These are phyloP conservation scores for Oxyura jamaicensis DNA, from an alignment of 2,113 vertebrate genomes.

Conservation along the genomic window DNA sequence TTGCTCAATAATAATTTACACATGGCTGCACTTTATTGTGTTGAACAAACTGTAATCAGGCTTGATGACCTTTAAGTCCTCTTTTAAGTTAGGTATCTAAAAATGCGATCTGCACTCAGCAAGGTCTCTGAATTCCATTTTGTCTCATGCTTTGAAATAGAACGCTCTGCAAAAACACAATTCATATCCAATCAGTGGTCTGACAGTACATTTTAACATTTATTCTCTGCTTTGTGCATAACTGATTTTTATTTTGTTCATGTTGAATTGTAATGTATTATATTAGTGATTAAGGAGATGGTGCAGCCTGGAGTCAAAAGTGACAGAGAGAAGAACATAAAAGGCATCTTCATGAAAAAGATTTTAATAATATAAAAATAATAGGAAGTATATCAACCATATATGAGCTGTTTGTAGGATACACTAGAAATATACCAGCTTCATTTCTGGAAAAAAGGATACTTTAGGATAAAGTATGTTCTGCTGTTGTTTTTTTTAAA, in stretches of 20 bases:
- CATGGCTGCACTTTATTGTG: conserved; percentile 59
- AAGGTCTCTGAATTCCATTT: not conserved
- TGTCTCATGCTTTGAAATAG: conserved; percentile 2
- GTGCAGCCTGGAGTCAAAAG: not conserved
- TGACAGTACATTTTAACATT: not conserved
- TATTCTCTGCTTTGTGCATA: not conserved
- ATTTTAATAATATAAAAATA: not conserved
- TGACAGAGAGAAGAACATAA: not conserved
- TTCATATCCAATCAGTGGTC: not conserved
- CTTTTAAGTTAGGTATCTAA: conserved; percentile 56
- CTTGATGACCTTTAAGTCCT: conserved; percentile 71
- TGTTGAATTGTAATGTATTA: not conserved
- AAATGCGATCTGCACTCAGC: conserved; percentile 21
- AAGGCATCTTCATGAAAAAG: not conserved
- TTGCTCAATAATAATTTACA: conserved; percentile 67
- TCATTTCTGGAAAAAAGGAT: not conserved
- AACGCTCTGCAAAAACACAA: not conserved
- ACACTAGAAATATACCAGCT: not conserved
- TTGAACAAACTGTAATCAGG: conserved; percentile 64
- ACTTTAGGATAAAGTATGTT: not conserved
- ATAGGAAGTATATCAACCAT: not conserved
- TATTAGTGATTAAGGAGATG: not conserved
- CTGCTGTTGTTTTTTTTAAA: not conserved
- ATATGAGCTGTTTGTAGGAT: not conserved
- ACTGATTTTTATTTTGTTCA: not conserved